Evolutionary conservation across 2,888 invertebrate species (phyloP), one percentile per base, ranked within the genome.

Genomic region (Globia sparganii): DNA sequence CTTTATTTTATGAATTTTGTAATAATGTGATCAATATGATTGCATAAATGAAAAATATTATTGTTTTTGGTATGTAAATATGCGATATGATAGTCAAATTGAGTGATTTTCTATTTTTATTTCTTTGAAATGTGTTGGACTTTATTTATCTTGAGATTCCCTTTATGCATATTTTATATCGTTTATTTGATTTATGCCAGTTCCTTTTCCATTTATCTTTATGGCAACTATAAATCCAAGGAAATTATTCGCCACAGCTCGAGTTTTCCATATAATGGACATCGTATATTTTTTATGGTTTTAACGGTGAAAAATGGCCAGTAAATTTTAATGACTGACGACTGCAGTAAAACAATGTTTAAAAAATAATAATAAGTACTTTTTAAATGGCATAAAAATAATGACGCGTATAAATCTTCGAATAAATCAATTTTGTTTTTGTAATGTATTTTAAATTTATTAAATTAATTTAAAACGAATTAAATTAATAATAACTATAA

Each of bases 211-310:
- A 11, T 56, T 37, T 31, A 13, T 59, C 0, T 67, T 25, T 31
- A n/a, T n/a, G 2, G 15, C 18, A 4, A 40, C 15, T 4, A 5
- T 25, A 40, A 76, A 74, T 49, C 25, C 0, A 62, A 6, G 25
- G 46, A 46, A 64, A 34, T 43, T 43, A 31, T 46, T 28, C 18
- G 21, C 28, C 6, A 53, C n/a, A 28, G 2, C 40, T 43, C 18
- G n/a, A 34, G 43, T 49, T 65, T 11, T 53, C 8, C 4, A 18
- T 49, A 43, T 28, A 37, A 28, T 72, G 25, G 37, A 43, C n/a
- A 53, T 43, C n/a, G 69, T n/a, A 64, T 43, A 67, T 46, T 69
- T 73, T 53, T 31, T 62, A 37, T 46, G n/a, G 37, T 49, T 72
- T 37, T 18, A 77, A 25, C 2, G 6, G 1, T 40, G 4, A 31